Base-by-base conservation (phyloP, 2,797 vertebrate species). In the Artibeus lituratus region DNA sequence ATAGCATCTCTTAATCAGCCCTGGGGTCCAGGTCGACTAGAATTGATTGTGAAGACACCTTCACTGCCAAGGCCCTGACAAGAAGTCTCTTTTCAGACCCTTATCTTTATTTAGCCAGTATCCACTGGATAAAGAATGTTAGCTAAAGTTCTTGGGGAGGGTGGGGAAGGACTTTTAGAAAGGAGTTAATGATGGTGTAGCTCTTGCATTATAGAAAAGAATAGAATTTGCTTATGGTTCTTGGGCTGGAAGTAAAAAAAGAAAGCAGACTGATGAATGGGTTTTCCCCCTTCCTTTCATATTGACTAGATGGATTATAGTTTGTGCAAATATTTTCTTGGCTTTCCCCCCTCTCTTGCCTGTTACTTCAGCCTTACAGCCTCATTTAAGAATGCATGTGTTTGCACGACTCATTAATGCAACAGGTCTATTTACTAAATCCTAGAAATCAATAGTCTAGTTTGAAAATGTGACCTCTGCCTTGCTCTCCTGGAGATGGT, bases 381-480 rank as follows among this genome's bases (percentile, higher is more conserved):
- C 57, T 94, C 76, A 44, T 47, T 26, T 21, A 26, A 96, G 19
- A 53, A 67, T 18, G 16, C 2, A 4, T 24, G 42, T 89, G 59
- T 84, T 96, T 94, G 74, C 76, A 44, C 89, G 88, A 92, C 80
- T 91, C 65, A 76, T 72, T 80, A 87, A 78, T 42, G 19, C 39
- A 67, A 81, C 11, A 84, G 65, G 42, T 62, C 84, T 96, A 39
- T 84, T 87, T 81, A 69, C n/a, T 59, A 96, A 95, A 81, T 78
- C 67, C 72, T 77, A 90, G 47, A 90, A 90, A 89, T 87, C 80
- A 81, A 39, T 47, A 7, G 32, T 77, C 49, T 72, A 29, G n/a
- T 35, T 69, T 76, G 42, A 89, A 86, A 62, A 74, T 2, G 0
- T 39, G 55, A 4, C 7, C 26, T 42, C 35, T 16, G 32, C 29